phyloP scores from a whole-genome alignment of 1,140 invertebrate species.

The Drosophila leontia region DNA sequence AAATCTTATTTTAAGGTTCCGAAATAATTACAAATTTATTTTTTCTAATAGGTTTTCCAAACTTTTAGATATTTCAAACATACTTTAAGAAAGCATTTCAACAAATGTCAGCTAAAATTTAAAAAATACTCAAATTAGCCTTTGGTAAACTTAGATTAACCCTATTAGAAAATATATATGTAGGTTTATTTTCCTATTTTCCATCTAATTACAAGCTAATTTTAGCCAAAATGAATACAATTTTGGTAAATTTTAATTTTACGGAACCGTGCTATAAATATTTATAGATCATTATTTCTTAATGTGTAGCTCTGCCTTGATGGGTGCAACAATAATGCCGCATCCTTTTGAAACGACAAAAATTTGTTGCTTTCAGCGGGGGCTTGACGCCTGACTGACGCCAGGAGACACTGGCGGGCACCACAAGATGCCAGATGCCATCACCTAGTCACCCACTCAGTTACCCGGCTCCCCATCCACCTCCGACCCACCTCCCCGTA shows the following conservation, averaged over 20 bases:
- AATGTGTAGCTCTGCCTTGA: slow-evolving; percentile 21
- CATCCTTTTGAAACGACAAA: slow-evolving; percentile 75
- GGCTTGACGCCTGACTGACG: slow-evolving; percentile 65
- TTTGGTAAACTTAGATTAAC: background rate
- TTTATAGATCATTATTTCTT: slow-evolving; percentile 24
- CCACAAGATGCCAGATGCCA: slow-evolving; percentile 37
- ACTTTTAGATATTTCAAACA: background rate
- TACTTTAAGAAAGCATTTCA: background rate
- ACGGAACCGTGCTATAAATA: slow-evolving; percentile 8
- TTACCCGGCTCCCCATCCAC: slow-evolving; percentile 1
- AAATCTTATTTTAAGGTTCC: background rate
- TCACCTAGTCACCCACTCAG: slow-evolving; percentile 12
- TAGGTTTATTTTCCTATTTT: background rate
- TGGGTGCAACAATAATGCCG: slow-evolving; percentile 51
- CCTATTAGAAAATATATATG: background rate
- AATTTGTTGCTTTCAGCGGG: slow-evolving; percentile 68
- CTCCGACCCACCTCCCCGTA: background rate
- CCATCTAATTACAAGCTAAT: background rate
- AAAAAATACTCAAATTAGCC: background rate
- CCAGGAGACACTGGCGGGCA: slow-evolving; percentile 59
- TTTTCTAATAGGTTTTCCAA: background rate
- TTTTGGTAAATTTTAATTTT: background rate
- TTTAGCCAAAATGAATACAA: background rate
- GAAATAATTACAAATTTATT: background rate
- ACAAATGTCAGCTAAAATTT: too few species aligned